A percentile compares a stretch with the other conserved stretches of the same genome.
Evolutionary conservation across 2,797 vertebrate species (phyloP).

Genomic region (Phaenicophaeus curvirostris): DNA sequence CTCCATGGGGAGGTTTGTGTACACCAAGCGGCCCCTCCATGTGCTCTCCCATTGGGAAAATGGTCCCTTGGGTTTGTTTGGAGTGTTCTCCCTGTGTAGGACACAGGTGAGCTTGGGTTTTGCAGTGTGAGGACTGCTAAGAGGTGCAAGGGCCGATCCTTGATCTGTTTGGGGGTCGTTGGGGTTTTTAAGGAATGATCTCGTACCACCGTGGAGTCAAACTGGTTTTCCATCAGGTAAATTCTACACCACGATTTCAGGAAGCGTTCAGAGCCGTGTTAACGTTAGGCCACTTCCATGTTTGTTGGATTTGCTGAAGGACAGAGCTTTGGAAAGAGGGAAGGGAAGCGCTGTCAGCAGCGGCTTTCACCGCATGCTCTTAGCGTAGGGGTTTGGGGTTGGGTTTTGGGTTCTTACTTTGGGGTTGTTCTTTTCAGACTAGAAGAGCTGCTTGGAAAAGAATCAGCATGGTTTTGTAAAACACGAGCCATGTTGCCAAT

Average conservation of each 20-base stretch:
- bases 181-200: rapidly evolving
- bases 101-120: not conserved
- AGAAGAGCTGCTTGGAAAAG: not conserved
- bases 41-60: not conserved
- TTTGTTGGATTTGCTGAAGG: not conserved
- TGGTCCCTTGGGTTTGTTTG: not conserved
- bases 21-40: not conserved
- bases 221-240: not conserved
- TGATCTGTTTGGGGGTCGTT: too few relatives aligned
- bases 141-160: not conserved
- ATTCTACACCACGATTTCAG: not conserved
- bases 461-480: not conserved
- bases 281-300: rapidly evolving
- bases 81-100: rapidly evolving
- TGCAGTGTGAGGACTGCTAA: not conserved
- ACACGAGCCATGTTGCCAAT: not conserved
- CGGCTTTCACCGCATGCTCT: rapidly evolving
- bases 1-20: rapidly evolving
- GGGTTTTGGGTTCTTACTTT: not conserved
- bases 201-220: not conserved
- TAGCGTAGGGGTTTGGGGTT: not conserved
- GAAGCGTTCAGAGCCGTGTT: not conserved
- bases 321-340: not conserved
- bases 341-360: not conserved
- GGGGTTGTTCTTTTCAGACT: not conserved